Percentiles rank a stretch among this genome's conserved stretches.
Evolutionary conservation across 2,797 vertebrate genomes (phyloP).

Genomic region (Salarias fasciatus): DNA sequence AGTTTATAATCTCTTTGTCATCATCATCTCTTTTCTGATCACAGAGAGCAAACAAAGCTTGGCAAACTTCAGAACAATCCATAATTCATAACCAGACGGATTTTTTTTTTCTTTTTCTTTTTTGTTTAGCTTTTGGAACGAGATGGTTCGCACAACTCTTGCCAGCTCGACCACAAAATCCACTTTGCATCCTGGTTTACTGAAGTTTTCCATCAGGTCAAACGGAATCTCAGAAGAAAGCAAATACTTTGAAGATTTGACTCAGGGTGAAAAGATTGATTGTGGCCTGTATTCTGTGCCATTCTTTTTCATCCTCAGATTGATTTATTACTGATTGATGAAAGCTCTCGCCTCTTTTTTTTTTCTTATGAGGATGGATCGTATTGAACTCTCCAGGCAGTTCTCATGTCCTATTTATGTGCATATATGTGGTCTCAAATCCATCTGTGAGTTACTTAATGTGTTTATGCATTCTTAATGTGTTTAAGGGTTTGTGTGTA

Average conservation of each 20-base stretch:
- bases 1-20: constrained; percentile 70
- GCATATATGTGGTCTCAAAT: constrained; percentile 13
- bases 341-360: constrained; percentile 51
- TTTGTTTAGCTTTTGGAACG: constrained; percentile 3
- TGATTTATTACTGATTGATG: constrained; percentile 79
- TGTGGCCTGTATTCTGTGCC: constrained; percentile 36
- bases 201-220: constrained; percentile 43
- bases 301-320: constrained; percentile 55
- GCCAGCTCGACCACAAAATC: constrained; percentile 5
- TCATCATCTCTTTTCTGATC: constrained; percentile 63
- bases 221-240: constrained; percentile 19
- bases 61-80: constrained; percentile 48
- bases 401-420: constrained; percentile 56
- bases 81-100: constrained; percentile 50
- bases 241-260: constrained; percentile 42
- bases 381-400: constrained; percentile 41
- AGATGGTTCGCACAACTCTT: constrained; percentile 6
- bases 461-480: not conserved
- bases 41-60: constrained; percentile 70
- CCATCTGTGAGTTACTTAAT: constrained; percentile 33
- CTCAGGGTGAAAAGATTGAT: constrained; percentile 60
- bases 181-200: constrained; percentile 36
- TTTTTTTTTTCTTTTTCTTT: too few relatives aligned
- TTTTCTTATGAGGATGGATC: constrained; percentile 48
- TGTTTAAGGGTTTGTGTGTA: constrained; percentile 1